These are phyloP conservation scores for Camponotus vicinus DNA, from an alignment of 1,140 invertebrate species.

Conservation along the genomic window DNA sequence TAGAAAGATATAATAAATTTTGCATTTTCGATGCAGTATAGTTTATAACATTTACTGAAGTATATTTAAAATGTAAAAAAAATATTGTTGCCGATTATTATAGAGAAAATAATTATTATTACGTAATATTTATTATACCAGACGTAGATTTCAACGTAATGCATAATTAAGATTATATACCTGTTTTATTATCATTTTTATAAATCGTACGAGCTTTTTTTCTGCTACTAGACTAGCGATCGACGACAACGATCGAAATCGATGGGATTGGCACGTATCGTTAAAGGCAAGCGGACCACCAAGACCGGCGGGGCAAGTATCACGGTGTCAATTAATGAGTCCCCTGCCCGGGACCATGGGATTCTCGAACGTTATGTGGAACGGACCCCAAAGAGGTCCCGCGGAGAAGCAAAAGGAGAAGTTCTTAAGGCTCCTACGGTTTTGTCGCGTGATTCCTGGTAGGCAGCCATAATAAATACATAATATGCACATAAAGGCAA, in stretches of 20 bases:
- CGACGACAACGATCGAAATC: slow-evolving; percentile 69
- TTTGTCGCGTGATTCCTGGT: slow-evolving; percentile 83
- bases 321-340: slow-evolving; percentile 85
- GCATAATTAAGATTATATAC: not conserved
- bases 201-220: slow-evolving; percentile 27
- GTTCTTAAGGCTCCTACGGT: slow-evolving; percentile 76
- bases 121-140: not conserved
- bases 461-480: slow-evolving; percentile 85
- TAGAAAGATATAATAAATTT: not conserved
- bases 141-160: not conserved
- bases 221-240: slow-evolving; percentile 11
- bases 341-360: slow-evolving; percentile 42
- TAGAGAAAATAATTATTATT: not conserved
- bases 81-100: not conserved
- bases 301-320: slow-evolving; percentile 79
- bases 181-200: not conserved
- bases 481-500: slow-evolving; percentile 85
- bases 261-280: slow-evolving; percentile 72
- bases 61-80: not conserved
- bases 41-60: too few species aligned
- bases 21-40: not conserved
- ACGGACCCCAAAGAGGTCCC: slow-evolving; percentile 59
- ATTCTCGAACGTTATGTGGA: slow-evolving; percentile 69
- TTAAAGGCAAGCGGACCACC: slow-evolving; percentile 81
- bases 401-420: slow-evolving; percentile 76